Conservation (phyloP, 2,888 invertebrate species). For the Athalia rosae region DNA sequence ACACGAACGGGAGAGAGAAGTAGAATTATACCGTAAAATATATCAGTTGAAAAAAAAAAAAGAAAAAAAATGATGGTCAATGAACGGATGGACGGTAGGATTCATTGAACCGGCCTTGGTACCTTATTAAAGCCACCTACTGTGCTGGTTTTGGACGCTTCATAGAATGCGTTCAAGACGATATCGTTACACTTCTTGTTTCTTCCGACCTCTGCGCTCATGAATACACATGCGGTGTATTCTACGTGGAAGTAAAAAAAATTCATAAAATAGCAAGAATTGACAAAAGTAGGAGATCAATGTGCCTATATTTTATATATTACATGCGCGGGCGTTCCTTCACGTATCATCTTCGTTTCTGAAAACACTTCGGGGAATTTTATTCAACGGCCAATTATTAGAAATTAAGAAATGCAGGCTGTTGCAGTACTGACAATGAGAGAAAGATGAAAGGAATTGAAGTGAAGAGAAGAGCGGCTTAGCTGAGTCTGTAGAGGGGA, state of each 20-base stretch:
- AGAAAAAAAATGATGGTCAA: not conserved
- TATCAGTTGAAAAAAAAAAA: not conserved
- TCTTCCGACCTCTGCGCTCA: slow-evolving; percentile 43
- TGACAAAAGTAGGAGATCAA: too few relatives aligned
- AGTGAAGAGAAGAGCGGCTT: slow-evolving; percentile 3
- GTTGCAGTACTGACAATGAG: not conserved
- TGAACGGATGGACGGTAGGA: slow-evolving; percentile 60
- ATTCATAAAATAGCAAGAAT: too few relatives aligned
- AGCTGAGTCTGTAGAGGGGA: too few relatives aligned
- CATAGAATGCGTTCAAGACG: too few relatives aligned
- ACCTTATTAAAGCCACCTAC: slow-evolving; percentile 65
- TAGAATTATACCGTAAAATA: slow-evolving; percentile 6
- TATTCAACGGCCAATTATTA: slow-evolving; percentile 11
- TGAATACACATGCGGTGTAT: too few relatives aligned
- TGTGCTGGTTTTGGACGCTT: slow-evolving; percentile 15
- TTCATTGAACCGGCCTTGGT: slow-evolving; percentile 69
- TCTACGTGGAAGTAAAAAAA: too few relatives aligned
- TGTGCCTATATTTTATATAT: not conserved
- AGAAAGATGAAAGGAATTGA: not conserved
- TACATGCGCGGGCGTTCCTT: not conserved
- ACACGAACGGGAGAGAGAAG: not conserved
- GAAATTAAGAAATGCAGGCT: slow-evolving; percentile 20
- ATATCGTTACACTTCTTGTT: slow-evolving; percentile 29
- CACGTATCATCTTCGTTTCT: not conserved
- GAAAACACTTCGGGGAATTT: slow-evolving; percentile 8